Evolutionary conservation across 1,140 invertebrate species (phyloP).

Genomic region (Tetramorium simillimum): DNA sequence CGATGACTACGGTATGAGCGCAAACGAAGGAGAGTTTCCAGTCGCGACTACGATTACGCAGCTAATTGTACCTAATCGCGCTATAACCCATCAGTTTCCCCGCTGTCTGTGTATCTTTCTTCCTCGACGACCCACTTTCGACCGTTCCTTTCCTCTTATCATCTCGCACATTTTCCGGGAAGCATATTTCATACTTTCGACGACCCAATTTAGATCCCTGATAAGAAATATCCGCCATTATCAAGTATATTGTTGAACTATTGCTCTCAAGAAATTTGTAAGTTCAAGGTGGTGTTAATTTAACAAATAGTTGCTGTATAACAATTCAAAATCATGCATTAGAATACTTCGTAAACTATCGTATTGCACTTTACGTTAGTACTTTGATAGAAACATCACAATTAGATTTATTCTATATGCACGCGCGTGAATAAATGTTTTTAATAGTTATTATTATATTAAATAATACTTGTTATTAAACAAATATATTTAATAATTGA

Average conservation of each 20-base stretch:
- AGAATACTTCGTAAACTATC: no score
- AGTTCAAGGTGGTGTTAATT: neutral
- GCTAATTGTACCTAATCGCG: conserved; percentile 54
- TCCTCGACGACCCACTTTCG: conserved; percentile 40
- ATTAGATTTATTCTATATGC: no score
- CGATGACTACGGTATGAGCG: conserved; percentile 12
- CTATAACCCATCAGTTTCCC: conserved; percentile 24
- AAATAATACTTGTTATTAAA: no score
- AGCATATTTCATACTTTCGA: conserved; percentile 53
- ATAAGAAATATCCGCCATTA: conserved; percentile 24
- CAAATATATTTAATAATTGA: neutral
- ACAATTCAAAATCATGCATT: no score
- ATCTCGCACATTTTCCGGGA: conserved; percentile 1
- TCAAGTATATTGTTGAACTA: neutral
- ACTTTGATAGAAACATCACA: no score
- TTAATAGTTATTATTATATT: no score
- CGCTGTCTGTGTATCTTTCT: conserved; percentile 30
- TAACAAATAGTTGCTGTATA: no score
- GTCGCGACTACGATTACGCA: conserved; percentile 31
- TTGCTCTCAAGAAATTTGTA: neutral
- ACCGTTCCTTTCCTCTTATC: conserved; percentile 18
- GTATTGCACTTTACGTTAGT: no score
- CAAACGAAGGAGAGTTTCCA: conserved; percentile 28
- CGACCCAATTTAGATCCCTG: conserved; percentile 54
- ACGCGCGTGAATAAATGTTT: no score